phyloP scores from a whole-genome alignment of 2,888 invertebrate species.

The Melanotus villosus region DNA sequence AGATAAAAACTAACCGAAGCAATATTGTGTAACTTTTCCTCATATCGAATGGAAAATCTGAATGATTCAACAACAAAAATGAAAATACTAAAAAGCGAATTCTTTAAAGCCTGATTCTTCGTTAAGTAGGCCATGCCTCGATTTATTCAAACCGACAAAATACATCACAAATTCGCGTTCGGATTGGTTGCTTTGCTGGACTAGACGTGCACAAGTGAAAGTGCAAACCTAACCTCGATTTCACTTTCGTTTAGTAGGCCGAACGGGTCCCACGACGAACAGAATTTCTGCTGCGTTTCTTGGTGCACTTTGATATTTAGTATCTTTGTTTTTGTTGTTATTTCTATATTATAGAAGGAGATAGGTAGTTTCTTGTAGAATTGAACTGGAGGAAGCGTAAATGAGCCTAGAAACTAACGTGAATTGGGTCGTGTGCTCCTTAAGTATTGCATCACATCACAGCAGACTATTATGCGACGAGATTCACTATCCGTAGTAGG shows the following conservation, averaged over 20 bases:
- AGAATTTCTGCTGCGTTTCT: slow-evolving; percentile 58
- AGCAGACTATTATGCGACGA: slow-evolving; percentile 65
- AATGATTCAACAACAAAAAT: slow-evolving; percentile 50
- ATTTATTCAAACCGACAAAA: slow-evolving; percentile 66
- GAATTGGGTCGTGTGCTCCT: slow-evolving; percentile 68
- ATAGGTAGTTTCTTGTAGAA: slow-evolving; percentile 20
- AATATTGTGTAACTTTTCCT: slow-evolving; percentile 9
- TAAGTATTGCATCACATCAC: slow-evolving; percentile 64
- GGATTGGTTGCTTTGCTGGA: slow-evolving; percentile 65
- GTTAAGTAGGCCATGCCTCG: slow-evolving; percentile 66
- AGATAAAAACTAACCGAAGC: background rate
- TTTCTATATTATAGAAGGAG: slow-evolving; percentile 27
- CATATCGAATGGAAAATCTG: slow-evolving; percentile 21
- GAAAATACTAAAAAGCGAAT: slow-evolving; percentile 55
- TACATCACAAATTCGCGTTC: slow-evolving; percentile 61
- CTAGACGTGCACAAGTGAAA: slow-evolving; percentile 69
- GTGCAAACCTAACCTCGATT: slow-evolving; percentile 70
- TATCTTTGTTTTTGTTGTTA: slow-evolving; percentile 48
- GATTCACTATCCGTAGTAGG: slow-evolving; percentile 58
- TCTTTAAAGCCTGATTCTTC: slow-evolving; percentile 59
- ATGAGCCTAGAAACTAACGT: slow-evolving; percentile 66
- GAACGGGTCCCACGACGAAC: slow-evolving; percentile 68
- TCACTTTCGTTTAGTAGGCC: slow-evolving; percentile 71
- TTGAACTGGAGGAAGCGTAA: slow-evolving; percentile 40
- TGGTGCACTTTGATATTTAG: slow-evolving; percentile 22